Evolutionary conservation across 2,797 vertebrate genomes (phyloP), one percentile per base, ranked within the genome.

Genomic region (Dendrocincla fuliginosa): DNA sequence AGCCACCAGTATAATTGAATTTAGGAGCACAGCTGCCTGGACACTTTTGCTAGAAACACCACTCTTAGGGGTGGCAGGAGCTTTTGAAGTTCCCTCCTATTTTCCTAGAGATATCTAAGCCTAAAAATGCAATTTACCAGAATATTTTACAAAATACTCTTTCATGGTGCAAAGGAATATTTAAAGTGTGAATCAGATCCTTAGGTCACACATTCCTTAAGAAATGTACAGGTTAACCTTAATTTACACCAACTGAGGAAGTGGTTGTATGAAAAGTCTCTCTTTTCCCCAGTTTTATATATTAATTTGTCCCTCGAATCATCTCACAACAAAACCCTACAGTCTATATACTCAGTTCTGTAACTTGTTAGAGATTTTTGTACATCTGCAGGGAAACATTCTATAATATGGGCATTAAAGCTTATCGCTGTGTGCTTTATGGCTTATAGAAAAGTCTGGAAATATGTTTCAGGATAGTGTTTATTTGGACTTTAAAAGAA

Each of bases 1-100:
- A 89, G 84, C 42, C 59, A 69, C 78, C 56, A 63, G 27, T 5
- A 28, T 77, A 88, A 91, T 77, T 94, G 52, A 89, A 93, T 94
- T 93, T 56, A 95, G 78, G 80, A 87, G 32, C 32, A 87, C 27
- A 87, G 57, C 28, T 74, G 63, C 78, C 68, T 74, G 63, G 57
- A 82, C 94, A 86, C 63, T n/a, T 61, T 87, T 90, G 42, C 49
- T 68, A 57, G 25, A 61, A 89, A 74, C 42, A 67, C 30, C 28
- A 25, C 16, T 71, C 39, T 35, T 80, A 53, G 23, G 60, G 11
- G 22, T 85, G 20, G 30, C 57, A 61, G 46, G 13, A 74, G 28
- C n/a, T 77, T 90, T 80, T 83, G 24, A 56, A 83, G 56, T 75
- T 89, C 13, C 59, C 19, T 88, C 59, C 32, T 81, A 12, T 60